Evolutionary conservation across 2,888 invertebrate species (phyloP), one percentile per base, ranked within the genome.

Genomic region (Ormyrus labotus): DNA sequence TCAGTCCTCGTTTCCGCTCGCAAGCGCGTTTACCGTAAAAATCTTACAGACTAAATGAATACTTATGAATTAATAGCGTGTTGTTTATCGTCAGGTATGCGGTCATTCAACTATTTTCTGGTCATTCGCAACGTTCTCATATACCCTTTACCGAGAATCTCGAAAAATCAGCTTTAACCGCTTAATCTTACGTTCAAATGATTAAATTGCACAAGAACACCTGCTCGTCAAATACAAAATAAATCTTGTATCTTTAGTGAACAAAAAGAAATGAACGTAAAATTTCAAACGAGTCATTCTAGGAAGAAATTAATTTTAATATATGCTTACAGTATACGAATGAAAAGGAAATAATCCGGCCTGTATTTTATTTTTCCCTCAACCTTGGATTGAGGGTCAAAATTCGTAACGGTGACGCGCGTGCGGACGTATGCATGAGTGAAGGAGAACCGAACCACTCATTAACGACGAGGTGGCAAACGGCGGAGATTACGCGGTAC

Each of bases 1-100:
- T 76, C 80, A 73, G 73, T 83, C 75, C 79, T 77, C 71, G 63
- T 55, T 82, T 45, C 53, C 67, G 65, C 68, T 80, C 58, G 67
- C 61, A 65, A 45, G 86, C 82, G 87, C 87, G 83, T 83, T 85
- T 88, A 85, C 86, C 85, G 87, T 89, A 90, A 90, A 90, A 90
- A 88, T 88, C 90, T 89, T 90, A 90, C 82, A 83, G 77, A 84
- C 89, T 89, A 89, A 80, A 85, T 88, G 86, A 90, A 90, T 90
- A 90, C 90, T 90, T 90, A 87, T 85, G 69, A 81, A 81, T 78
- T 86, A 88, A 82, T 85, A 86, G 86, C 85, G 85, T 86, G 85
- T 86, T 85, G 84, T 85, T 81, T 72, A 11, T 72, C 51, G 64
- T 74, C 64, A 58, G 64, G 64, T 19, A 8, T 51, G n/a, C 53